Conservation (phyloP, 1,140 invertebrate genomes). For the Tetramorium parvispinum region DNA sequence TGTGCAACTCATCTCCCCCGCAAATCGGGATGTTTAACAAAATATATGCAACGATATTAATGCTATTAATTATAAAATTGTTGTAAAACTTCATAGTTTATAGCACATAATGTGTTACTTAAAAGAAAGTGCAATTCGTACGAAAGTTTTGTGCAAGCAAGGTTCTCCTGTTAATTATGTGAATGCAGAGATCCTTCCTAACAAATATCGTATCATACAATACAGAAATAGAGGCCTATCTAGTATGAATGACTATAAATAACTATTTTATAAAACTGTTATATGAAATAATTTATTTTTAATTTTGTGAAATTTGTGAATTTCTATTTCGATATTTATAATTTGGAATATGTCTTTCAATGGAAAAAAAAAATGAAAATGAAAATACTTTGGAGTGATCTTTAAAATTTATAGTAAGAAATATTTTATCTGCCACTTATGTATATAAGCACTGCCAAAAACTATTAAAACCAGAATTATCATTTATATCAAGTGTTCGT, state of each 20-base stretch:
- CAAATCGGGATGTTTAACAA: slow-evolving; percentile 1
- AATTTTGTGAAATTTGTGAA: slow-evolving; percentile 4
- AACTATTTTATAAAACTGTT: background rate
- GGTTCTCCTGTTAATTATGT: background rate
- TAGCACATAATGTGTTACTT: slow-evolving; percentile 25
- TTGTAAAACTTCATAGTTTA: slow-evolving; percentile 36
- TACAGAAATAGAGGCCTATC: background rate
- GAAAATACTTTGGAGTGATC: background rate
- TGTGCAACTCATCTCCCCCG: slow-evolving; percentile 86
- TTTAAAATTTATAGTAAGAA: slow-evolving; percentile 1
- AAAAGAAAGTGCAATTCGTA: background rate
- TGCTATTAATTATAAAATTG: slow-evolving; percentile 43
- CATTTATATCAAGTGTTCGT: slow-evolving; percentile 8
- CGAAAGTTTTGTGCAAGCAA: background rate
- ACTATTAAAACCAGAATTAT: background rate
- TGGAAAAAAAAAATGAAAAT: background rate
- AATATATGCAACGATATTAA: slow-evolving; percentile 6
- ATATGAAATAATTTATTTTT: background rate
- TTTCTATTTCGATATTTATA: slow-evolving; percentile 5
- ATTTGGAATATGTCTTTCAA: background rate
- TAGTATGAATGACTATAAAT: background rate
- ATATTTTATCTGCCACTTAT: background rate
- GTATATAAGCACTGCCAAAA: background rate
- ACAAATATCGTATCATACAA: background rate
- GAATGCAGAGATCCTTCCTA: background rate